Percentiles rank a stretch among this genome's conserved stretches.
These are phyloP conservation scores for Athalia rosae DNA, from an alignment of 2,888 invertebrate species.

Conservation along the genomic window DNA sequence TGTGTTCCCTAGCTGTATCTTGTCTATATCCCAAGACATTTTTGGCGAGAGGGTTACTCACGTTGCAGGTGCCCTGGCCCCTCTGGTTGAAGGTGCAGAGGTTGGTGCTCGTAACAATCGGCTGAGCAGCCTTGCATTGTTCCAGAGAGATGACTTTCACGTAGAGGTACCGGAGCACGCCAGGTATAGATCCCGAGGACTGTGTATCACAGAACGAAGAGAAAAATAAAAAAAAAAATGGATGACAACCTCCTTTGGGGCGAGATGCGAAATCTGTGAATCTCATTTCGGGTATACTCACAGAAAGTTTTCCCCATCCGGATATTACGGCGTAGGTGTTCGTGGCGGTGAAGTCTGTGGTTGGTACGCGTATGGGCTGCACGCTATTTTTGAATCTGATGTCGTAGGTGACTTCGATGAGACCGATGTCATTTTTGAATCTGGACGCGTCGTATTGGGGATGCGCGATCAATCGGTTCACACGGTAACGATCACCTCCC, in stretches of 20 bases:
- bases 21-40: background rate
- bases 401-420: conserved; percentile 46
- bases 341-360: conserved; percentile 64
- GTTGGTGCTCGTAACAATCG: conserved; percentile 76
- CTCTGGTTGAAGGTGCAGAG: conserved; percentile 76
- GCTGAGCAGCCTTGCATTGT: conserved; percentile 69
- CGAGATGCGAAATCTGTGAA: too few species aligned
- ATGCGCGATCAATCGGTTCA: conserved; percentile 44
- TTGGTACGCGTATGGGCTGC: conserved; percentile 71
- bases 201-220: conserved; percentile 52
- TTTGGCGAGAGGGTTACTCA: conserved; percentile 62
- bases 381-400: conserved; percentile 59
- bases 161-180: conserved; percentile 76
- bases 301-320: conserved; percentile 75
- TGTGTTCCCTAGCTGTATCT: background rate
- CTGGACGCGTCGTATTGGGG: conserved; percentile 43
- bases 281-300: conserved; percentile 59
- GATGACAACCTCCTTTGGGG: background rate
- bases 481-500: conserved; percentile 20
- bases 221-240: background rate
- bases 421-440: conserved; percentile 52
- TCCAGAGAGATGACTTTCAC: conserved; percentile 75
- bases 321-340: conserved; percentile 71
- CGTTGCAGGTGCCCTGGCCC: conserved; percentile 77
- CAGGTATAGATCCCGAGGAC: conserved; percentile 74